Percentiles rank a stretch among this genome's conserved stretches.
These are phyloP conservation scores for Cepaea hortensis DNA, from an alignment of 2,888 invertebrate species.

Conservation along the genomic window DNA sequence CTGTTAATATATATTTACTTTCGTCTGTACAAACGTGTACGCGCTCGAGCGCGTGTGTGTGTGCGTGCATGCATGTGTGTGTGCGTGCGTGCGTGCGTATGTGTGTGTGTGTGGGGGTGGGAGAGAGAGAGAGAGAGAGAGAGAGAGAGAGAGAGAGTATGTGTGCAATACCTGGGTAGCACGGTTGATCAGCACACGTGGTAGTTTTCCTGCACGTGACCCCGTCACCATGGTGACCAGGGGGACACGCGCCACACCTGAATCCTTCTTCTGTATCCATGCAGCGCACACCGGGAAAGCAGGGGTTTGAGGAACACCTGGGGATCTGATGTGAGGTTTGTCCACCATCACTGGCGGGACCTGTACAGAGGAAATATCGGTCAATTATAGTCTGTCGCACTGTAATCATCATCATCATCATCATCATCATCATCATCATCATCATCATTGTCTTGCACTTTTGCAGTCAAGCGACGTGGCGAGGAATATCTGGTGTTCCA, in stretches of 20 bases:
- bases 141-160: too few relatives aligned
- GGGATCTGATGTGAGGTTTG: not conserved
- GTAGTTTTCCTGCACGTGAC: constrained; percentile 79
- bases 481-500: too few relatives aligned
- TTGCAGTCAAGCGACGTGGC: too few relatives aligned
- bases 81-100: too few relatives aligned
- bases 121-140: too few relatives aligned
- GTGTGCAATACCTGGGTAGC: constrained; percentile 64
- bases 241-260: constrained; percentile 83
- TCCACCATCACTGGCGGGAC: not conserved
- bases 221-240: constrained; percentile 86
- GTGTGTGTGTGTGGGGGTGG: too few relatives aligned
- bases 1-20: too few relatives aligned
- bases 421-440: too few relatives aligned
- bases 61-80: too few relatives aligned
- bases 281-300: constrained; percentile 80
- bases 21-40: too few relatives aligned
- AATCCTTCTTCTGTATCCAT: constrained; percentile 66
- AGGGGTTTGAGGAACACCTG: constrained; percentile 84
- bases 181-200: constrained; percentile 68
- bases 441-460: too few relatives aligned
- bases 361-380: not conserved
- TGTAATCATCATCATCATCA: not conserved
- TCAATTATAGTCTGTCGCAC: not conserved
- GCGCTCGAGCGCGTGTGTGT: too few relatives aligned